A percentile compares a stretch with the other conserved stretches of the same genome.
Evolutionary conservation across 2,113 vertebrate species (phyloP).

Genomic region (Saguinus midas): DNA sequence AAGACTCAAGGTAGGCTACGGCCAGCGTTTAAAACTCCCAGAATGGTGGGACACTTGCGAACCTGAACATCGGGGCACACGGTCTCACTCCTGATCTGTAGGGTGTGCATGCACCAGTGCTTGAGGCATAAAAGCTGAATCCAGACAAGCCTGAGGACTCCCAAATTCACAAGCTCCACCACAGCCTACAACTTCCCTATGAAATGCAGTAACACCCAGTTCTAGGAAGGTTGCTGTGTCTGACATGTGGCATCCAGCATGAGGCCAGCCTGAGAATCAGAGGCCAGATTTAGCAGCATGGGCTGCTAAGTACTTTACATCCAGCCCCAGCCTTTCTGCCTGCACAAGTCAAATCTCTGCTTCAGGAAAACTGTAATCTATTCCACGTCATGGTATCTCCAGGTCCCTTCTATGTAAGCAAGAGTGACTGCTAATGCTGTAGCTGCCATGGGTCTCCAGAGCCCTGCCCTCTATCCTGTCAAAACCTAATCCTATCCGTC

Average conservation of each 20-base stretch:
- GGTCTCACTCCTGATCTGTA: neutral
- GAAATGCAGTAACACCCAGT: neutral
- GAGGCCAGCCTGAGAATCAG: neutral
- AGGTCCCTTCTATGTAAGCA: neutral
- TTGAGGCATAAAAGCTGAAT: neutral
- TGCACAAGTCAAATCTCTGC: neutral
- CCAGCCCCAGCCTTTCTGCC: neutral
- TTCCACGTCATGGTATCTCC: neutral
- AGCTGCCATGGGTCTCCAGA: neutral
- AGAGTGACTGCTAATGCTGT: neutral
- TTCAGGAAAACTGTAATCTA: neutral
- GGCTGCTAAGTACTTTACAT: neutral
- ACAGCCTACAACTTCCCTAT: neutral
- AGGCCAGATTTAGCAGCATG: rapidly evolving
- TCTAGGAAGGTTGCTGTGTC: neutral
- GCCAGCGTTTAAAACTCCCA: neutral
- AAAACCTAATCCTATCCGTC: neutral
- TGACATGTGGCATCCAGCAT: neutral
- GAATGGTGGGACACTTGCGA: neutral
- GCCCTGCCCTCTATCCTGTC: no score
- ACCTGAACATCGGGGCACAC: rapidly evolving
- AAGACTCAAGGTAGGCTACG: neutral
- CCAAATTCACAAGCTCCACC: neutral
- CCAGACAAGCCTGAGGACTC: neutral
- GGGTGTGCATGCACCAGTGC: neutral